Evolutionary conservation across 2,888 invertebrate species (phyloP).

Genomic region (Drosophila mettleri): DNA sequence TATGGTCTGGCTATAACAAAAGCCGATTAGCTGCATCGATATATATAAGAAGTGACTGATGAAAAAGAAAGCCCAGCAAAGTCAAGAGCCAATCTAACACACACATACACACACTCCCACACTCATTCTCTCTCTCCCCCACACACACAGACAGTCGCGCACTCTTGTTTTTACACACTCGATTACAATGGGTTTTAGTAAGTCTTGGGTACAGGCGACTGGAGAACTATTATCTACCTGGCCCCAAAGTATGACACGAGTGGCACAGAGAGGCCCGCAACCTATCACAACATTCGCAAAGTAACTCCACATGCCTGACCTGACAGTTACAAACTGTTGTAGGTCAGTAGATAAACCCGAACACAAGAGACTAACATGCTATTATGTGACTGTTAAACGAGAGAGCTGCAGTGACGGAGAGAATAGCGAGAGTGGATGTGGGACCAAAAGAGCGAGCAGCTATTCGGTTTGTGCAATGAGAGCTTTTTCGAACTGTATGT

Average conservation of each 20-base stretch:
- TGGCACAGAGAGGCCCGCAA: conserved; percentile 50
- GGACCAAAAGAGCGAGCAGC: neutral
- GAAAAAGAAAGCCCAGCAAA: conserved; percentile 25
- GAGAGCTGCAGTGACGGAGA: conserved; percentile 9
- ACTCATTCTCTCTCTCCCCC: neutral
- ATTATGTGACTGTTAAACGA: conserved; percentile 2
- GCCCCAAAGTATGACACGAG: conserved; percentile 39
- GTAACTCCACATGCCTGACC: conserved; percentile 56
- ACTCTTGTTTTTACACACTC: conserved; percentile 19
- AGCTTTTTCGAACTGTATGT: conserved; percentile 59
- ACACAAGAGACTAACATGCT: conserved; percentile 17
- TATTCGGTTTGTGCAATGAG: neutral
- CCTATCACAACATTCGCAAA: conserved; percentile 74
- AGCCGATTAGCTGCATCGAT: conserved; percentile 41
- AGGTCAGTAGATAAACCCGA: conserved; percentile 65
- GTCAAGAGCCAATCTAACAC: conserved; percentile 16
- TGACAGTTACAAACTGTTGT: conserved; percentile 64
- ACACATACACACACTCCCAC: neutral
- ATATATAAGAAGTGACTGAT: conserved; percentile 25
- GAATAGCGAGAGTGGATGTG: conserved; percentile 4
- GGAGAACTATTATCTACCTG: conserved; percentile 52
- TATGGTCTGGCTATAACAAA: conserved; percentile 20
- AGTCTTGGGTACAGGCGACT: conserved; percentile 11
- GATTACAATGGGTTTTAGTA: conserved; percentile 39
- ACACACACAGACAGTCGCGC: neutral